These are phyloP conservation scores for Phalloptychus januarius DNA, from an alignment of 2,797 vertebrate genomes.

Conservation along the genomic window DNA sequence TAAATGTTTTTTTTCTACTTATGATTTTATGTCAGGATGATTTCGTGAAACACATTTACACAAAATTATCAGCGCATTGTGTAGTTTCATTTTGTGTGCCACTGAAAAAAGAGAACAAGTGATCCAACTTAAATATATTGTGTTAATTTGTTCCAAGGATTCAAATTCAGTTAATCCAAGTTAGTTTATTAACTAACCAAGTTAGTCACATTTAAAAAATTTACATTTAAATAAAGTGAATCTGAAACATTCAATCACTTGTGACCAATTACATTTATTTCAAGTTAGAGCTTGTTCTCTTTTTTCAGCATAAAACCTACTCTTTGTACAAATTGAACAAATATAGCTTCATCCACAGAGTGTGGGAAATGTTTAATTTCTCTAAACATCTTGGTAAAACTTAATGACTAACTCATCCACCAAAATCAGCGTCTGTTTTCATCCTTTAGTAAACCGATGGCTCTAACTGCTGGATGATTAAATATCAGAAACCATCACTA, in stretches of 20 bases:
- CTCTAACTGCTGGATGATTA: conserved; percentile 45
- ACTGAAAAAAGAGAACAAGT: too few relatives aligned
- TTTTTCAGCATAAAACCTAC: background rate
- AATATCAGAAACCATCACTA: conserved; percentile 44
- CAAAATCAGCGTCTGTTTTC: background rate
- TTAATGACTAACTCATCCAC: background rate
- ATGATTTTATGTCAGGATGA: background rate
- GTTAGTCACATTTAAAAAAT: too few relatives aligned
- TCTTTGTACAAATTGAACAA: conserved; percentile 1
- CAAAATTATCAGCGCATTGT: background rate
- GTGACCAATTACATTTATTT: too few relatives aligned
- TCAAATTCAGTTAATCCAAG: too few relatives aligned
- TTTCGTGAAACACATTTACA: background rate
- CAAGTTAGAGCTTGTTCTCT: too few relatives aligned
- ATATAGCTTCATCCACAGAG: background rate
- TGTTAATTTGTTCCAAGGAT: too few relatives aligned
- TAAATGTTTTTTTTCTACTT: background rate
- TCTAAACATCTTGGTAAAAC: background rate
- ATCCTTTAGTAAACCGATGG: conserved; percentile 18
- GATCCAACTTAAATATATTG: too few relatives aligned
- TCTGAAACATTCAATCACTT: too few relatives aligned
- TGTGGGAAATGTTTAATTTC: background rate
- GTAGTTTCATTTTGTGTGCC: background rate
- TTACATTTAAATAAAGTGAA: too few relatives aligned
- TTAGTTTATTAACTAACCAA: too few relatives aligned